Evolutionary conservation across 2,797 vertebrate species (phyloP).

Genomic region (Acanthornis magna): DNA sequence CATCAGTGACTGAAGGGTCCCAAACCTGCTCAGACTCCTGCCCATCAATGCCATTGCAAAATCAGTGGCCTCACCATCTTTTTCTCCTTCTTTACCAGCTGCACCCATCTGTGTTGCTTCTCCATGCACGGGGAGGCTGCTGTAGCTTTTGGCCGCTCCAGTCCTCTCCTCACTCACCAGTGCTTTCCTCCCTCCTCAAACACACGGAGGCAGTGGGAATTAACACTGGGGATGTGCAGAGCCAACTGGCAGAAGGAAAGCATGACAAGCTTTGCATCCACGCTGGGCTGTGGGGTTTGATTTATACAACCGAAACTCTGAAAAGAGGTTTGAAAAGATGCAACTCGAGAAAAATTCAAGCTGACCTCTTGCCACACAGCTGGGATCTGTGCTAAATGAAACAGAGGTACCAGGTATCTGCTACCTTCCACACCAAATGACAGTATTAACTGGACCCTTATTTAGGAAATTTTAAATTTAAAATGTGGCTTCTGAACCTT

Average conservation of each 20-base stretch:
- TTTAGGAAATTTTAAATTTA: not conserved
- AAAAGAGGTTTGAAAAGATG: not conserved
- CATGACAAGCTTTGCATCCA: not conserved
- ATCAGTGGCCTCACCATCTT: not conserved
- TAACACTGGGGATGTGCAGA: not conserved
- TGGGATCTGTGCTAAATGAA: not conserved
- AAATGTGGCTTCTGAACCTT: not conserved
- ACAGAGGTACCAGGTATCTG: not conserved
- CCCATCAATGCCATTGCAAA: not conserved
- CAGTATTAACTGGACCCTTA: not conserved
- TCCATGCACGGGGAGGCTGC: not conserved
- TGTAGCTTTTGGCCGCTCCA: fast-evolving
- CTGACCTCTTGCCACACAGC: not conserved
- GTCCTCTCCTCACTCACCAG: not conserved
- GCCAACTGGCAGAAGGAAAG: not conserved
- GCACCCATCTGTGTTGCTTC: not conserved
- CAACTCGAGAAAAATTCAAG: not conserved
- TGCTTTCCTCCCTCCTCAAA: not conserved
- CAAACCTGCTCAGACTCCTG: not conserved
- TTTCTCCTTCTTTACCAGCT: not conserved
- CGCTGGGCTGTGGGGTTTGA: not conserved
- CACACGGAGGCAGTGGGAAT: not conserved
- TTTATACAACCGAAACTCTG: not conserved
- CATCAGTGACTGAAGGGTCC: not conserved
- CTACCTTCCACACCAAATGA: not conserved